Percentiles rank a stretch among this genome's conserved stretches.
These are phyloP conservation scores for Merodon equestris DNA, from an alignment of 2,888 invertebrate genomes.

Conservation along the genomic window DNA sequence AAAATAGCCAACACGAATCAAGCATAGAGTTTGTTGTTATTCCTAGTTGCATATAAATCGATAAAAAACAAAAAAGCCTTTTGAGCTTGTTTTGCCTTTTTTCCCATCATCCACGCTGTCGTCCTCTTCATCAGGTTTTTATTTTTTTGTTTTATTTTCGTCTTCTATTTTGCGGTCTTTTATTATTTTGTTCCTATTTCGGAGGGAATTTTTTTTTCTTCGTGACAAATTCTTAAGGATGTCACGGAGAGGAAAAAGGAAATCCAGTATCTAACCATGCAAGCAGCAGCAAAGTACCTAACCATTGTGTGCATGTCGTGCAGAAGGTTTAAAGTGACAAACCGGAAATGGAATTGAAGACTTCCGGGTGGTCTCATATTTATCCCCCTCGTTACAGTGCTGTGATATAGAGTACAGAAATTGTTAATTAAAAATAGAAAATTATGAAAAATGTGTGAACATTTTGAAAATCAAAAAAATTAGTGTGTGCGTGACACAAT, in stretches of 20 bases:
- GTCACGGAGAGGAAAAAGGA: conserved; percentile 39
- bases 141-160: conserved; percentile 3
- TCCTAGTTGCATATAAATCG: conserved; percentile 66
- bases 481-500: conserved; percentile 77
- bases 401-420: conserved; percentile 36
- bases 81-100: conserved; percentile 8
- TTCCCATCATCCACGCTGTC: conserved; percentile 14
- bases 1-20: conserved; percentile 70
- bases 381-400: conserved; percentile 24
- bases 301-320: conserved; percentile 10
- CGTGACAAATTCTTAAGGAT: conserved; percentile 42
- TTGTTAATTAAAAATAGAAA: conserved; percentile 21
- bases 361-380: neutral
- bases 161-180: conserved; percentile 15
- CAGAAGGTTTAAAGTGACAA: conserved; percentile 29
- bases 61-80: conserved; percentile 51
- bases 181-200: conserved; percentile 7
- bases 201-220: conserved; percentile 39
- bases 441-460: conserved; percentile 37
- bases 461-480: conserved; percentile 23
- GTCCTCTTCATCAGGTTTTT: conserved; percentile 44
- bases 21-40: conserved; percentile 60
- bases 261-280: conserved; percentile 29
- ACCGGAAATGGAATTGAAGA: conserved; percentile 28
- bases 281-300: conserved; percentile 32